Evolutionary conservation across 2,797 vertebrate species (phyloP), one percentile per base, ranked within the genome.

Genomic region (Poliocrania exsul): DNA sequence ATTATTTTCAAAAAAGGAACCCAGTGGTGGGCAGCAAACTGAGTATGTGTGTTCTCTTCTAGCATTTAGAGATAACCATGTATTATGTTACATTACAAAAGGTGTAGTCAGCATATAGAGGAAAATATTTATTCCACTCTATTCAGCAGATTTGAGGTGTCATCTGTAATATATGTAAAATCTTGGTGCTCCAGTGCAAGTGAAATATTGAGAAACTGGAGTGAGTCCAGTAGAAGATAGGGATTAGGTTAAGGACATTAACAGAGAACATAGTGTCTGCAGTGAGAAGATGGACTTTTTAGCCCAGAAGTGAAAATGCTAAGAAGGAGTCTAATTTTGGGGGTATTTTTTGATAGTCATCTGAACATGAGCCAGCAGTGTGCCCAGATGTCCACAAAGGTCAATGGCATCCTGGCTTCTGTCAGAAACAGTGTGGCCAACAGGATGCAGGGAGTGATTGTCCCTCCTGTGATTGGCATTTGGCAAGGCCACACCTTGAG

Each of bases 401-500:
- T 15, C 38, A 81, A 13, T 1, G 9, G 18, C 15, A 46, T 40
- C 42, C 69, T 53, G 38, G 13, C 8, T n/a, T 77, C 16, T 65
- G n/a, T 16, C 10, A 37, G 18, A 25, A 50, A 37, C 1, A 47
- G 9, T 15, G 25, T 49, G 18, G 16, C 23, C 50, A 69, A 35
- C 26, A 77, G 58, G 35, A 51, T 8, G 3, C 5, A 65, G 13
- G 6, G 40, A 56, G 11, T 28, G 21, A 53, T 70, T 0, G 0
- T 23, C 2, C 6, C 13, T 40, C 13, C 17, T 20, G 11, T 28
- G 40, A 17, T 75, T 0, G 0, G 19, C 20, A 23, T 12, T 20
- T 26, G 10, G 56, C 35, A 72, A 72, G 16, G 33, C 23, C 1
- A 2, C 13, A 60, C 8, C 7, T n/a, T 37, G 35, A 37, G 19